phyloP scores from a whole-genome alignment of 2,797 vertebrate species.

The Sardinella longiceps region DNA sequence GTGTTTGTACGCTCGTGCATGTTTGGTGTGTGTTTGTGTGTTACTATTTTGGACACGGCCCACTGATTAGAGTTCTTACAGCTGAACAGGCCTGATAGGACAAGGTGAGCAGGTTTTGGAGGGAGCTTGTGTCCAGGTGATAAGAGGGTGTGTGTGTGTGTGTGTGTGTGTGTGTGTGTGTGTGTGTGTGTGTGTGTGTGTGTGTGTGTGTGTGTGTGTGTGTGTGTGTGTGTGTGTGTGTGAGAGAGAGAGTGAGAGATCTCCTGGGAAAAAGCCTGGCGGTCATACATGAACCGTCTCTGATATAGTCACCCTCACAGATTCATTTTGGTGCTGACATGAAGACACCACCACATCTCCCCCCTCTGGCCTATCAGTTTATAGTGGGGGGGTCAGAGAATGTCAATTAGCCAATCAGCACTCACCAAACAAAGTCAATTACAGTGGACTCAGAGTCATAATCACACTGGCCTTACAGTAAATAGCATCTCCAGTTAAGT shows the following conservation, averaged over 20 bases:
- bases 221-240: constrained; percentile 12
- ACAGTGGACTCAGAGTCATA: no score
- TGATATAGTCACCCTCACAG: background rate
- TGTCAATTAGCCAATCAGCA: background rate
- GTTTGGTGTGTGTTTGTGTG: background rate
- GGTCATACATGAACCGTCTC: background rate
- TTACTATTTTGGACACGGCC: constrained; percentile 3
- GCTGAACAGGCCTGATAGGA: constrained; percentile 39
- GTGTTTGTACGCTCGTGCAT: background rate
- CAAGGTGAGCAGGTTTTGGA: constrained; percentile 10
- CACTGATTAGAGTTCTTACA: constrained; percentile 31
- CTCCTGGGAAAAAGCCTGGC: background rate
- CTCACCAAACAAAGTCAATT: background rate
- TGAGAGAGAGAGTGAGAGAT: background rate
- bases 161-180: background rate
- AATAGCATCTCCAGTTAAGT: no score
- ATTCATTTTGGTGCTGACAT: background rate
- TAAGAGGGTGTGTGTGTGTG: constrained; percentile 17
- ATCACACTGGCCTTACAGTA: no score
- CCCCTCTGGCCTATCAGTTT: background rate
- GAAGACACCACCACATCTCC: background rate
- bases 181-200: background rate
- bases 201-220: background rate
- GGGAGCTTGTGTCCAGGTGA: constrained; percentile 26
- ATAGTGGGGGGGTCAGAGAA: background rate